Base-by-base conservation (phyloP, 2,113 vertebrate species). In the Eleginops maclovinus region DNA sequence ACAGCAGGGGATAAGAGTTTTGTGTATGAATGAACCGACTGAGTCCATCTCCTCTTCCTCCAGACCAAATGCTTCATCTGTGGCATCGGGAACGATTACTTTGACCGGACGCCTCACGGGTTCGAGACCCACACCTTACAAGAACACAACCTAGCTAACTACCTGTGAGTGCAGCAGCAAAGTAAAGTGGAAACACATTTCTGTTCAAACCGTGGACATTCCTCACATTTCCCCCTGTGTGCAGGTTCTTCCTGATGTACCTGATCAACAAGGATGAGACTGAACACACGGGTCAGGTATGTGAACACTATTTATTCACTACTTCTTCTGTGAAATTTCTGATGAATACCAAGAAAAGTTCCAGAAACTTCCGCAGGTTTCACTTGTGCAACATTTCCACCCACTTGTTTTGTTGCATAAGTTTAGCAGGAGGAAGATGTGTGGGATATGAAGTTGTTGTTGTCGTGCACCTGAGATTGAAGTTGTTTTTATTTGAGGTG, bases 31-130 rank as follows among this genome's bases (percentile, higher is more conserved):
- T 8, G 21, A 19, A 51, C 2, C 2, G 7, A 4, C 36, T n/a
- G n/a, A n/a, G n/a, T n/a, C 3, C 47, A 4, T 40, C 2, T 16
- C 8, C 9, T 0, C 1, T 41, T 75, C n/a, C 9, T 69, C 24
- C 87, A 99, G 98, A 99, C 98, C 58, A 99, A 99, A 94, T 99
- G 98, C 83, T 99, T 99, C 91, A 99, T 99, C 93, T 99, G 98
- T 85, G 98, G 97, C 74, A 99, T 99, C 3, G 98, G 98, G 81
- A 99, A 99, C 43, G 98, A 99, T 89, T 99, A 99, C 89, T 99
- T 99, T 91, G 98, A 99, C 86, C 96, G 96, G 3, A 97, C 94
- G 1, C 98, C 98, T 56, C 98, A 99, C n/a, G 98, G 98, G 53
- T 99, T 99, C 89, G 98, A 99, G 89, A 99, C 97, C 51, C 98